Conservation (phyloP, 2,888 invertebrate genomes). For the Eilema griseolum region DNA sequence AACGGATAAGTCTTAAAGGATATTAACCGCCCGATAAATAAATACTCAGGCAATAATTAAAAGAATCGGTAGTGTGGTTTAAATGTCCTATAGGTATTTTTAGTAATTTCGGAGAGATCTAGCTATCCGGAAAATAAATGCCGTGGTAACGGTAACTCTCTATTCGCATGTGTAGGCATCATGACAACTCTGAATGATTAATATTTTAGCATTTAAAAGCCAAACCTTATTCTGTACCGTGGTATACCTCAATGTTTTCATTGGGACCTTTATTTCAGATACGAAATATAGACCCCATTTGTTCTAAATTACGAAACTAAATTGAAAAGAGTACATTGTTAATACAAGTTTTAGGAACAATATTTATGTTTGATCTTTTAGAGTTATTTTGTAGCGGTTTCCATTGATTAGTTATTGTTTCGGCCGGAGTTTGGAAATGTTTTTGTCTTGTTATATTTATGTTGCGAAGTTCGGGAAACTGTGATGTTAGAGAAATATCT, state of each 20-base stretch:
- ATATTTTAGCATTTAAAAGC: neutral
- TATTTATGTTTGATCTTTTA: constrained; percentile 17
- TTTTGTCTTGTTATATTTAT: constrained; percentile 24
- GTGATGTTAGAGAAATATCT: constrained; percentile 12
- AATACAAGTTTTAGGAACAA: constrained; percentile 21
- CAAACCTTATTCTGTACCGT: neutral
- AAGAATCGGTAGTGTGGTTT: neutral
- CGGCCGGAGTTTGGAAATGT: constrained; percentile 21
- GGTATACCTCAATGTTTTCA: constrained; percentile 34
- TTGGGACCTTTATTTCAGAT: constrained; percentile 28
- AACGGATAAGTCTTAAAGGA: neutral
- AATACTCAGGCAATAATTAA: neutral
- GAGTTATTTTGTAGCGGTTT: constrained; percentile 23
- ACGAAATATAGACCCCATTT: constrained; percentile 31
- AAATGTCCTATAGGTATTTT: neutral
- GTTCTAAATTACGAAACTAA: constrained; percentile 30
- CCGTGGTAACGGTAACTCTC: neutral
- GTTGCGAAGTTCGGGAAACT: constrained; percentile 4
- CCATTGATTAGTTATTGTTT: constrained; percentile 27
- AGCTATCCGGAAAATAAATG: neutral
- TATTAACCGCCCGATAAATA: neutral
- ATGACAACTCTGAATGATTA: no score
- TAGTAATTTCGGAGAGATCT: neutral
- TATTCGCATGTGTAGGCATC: neutral
- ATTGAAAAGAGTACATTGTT: constrained; percentile 18